Percentiles rank a stretch among this genome's conserved stretches.
Evolutionary conservation across 2,113 vertebrate genomes (phyloP).

Genomic region (Mormyrus iriodes): DNA sequence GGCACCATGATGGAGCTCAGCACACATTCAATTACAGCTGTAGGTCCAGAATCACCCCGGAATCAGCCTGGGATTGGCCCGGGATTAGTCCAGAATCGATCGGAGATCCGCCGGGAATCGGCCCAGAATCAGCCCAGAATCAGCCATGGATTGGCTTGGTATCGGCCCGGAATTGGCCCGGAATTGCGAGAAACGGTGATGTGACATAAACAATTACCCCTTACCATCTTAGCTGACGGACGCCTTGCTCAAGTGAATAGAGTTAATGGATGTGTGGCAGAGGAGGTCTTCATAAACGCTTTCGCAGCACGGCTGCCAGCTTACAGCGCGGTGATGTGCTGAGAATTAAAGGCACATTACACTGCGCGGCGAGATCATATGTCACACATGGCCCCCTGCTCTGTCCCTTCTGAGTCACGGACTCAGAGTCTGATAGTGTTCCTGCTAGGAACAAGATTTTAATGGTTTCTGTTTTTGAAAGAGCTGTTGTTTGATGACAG

Average conservation of each 20-base stretch:
- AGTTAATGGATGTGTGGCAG: neutral
- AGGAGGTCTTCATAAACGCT: constrained; percentile 6
- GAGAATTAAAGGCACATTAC: neutral
- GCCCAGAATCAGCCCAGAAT: neutral
- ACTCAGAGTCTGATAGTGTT: neutral
- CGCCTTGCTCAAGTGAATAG: neutral
- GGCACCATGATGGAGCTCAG: neutral
- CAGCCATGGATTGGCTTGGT: too few relatives aligned
- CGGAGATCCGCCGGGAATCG: neutral
- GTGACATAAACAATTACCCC: neutral
- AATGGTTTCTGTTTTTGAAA: neutral
- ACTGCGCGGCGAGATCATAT: neutral
- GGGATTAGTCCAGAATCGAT: too few relatives aligned
- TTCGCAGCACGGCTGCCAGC: neutral
- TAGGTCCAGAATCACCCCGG: neutral
- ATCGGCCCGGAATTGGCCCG: neutral
- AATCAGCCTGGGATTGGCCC: too few relatives aligned
- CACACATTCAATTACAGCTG: constrained; percentile 3
- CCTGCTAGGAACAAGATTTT: neutral
- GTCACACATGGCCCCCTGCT: neutral
- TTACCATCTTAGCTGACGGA: neutral
- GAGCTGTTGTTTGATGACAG: neutral
- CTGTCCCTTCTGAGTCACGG: neutral
- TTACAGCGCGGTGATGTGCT: neutral
- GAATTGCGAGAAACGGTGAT: neutral